Evolutionary conservation across 2,113 vertebrate species (phyloP).

Genomic region (Copsychus sechellarum): DNA sequence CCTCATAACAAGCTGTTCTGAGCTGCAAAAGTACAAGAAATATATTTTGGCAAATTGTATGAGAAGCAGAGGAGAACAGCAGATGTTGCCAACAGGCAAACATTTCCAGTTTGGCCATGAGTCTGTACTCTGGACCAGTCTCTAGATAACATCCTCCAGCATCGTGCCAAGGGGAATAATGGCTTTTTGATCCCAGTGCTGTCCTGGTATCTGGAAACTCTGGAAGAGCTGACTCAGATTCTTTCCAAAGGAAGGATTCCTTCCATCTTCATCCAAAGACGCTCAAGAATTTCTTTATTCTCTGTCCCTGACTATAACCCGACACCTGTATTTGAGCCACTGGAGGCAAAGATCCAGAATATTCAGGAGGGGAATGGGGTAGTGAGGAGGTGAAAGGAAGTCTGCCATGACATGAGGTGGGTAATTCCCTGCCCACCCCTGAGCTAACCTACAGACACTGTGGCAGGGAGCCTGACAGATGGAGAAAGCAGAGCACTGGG

Average conservation of each 20-base stretch:
- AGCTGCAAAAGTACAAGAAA: not conserved
- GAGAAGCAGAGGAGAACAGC: constrained; percentile 4
- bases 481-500: not conserved
- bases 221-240: not conserved
- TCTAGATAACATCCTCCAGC: not conserved
- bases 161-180: not conserved
- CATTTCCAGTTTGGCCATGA: not conserved
- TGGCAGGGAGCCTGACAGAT: constrained; percentile 38
- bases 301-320: not conserved
- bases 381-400: not conserved
- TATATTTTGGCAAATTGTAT: not conserved
- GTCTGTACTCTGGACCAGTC: not conserved
- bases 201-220: not conserved
- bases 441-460: not conserved
- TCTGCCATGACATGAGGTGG: not conserved
- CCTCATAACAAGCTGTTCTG: constrained; percentile 1
- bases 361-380: not conserved
- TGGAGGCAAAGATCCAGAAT: constrained; percentile 13
- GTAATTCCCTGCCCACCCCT: not conserved
- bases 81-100: constrained; percentile 10
- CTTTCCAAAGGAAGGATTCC: not conserved
- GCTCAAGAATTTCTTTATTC: not conserved
- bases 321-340: not conserved
- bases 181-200: not conserved
- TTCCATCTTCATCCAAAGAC: not conserved